Evolutionary conservation across 2,113 vertebrate species (phyloP), one percentile per base, ranked within the genome.

Genomic region (Hemiscyllium ocellatum): DNA sequence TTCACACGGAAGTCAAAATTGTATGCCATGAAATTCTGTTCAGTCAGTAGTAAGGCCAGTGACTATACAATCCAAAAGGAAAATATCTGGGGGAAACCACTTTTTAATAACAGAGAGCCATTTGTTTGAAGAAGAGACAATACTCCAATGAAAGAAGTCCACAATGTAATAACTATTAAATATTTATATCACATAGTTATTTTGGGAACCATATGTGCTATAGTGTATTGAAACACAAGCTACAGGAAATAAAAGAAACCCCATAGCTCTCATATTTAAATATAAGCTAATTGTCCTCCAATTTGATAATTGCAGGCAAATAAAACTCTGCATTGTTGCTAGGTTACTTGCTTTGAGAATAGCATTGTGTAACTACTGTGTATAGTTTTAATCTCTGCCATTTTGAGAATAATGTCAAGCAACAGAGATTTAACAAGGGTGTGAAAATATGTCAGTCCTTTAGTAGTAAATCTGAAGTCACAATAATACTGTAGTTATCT

Each of bases 121-220:
- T 33, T 68, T 66, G 37, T 37, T 66, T 93, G 33, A n/a, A 93
- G 15, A 93, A 6, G n/a, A 37, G 66, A n/a, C 61, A 66, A 20
- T 7, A 61, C 2, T 93, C 65, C 89, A 37, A 10, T 66, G 89
- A n/a, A 93, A 65, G 33, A 22, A n/a, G 2, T 93, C 89, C 37
- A 93, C 33, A 66, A 66, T 66, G 61, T n/a, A 15, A 4, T 66
- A 93, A 66, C 89, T 93, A 66, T 93, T 61, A 37, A 93, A 93
- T 93, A 93, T 93, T 93, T 66, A 93, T 68, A 93, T 93, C 89
- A 20, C 61, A 37, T 66, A 90, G 89, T 93, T 93, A 93, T 93
- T 93, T 93, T 93, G 61, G 33, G 89, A 68, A 93, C 24, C n/a
- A 12, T 19, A 52, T 66, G 33, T 33, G 33, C n/a, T 20, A 22